phyloP scores from a whole-genome alignment of 2,797 vertebrate genomes.

The Holocentrus rufus region DNA sequence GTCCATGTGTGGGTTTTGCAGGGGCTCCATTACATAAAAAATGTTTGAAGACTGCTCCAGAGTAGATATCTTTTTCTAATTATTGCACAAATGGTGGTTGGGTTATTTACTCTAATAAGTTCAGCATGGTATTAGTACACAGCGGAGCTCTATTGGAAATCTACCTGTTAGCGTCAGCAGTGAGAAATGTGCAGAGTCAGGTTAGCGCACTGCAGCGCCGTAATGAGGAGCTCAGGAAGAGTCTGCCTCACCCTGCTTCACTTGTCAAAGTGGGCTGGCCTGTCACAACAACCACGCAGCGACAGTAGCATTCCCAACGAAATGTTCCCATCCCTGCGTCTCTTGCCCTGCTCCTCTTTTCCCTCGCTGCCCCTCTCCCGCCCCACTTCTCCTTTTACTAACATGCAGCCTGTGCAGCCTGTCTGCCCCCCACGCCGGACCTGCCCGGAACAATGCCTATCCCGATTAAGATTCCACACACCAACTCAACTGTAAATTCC shows the following conservation, averaged over 20 bases:
- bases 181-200: background rate
- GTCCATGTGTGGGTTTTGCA: too few species aligned
- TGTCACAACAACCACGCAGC: constrained; percentile 43
- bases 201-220: background rate
- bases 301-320: constrained; percentile 39
- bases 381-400: constrained; percentile 30
- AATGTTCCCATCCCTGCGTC: constrained; percentile 46
- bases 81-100: too few species aligned
- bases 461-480: constrained; percentile 83
- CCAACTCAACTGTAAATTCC: constrained; percentile 84
- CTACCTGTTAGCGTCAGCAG: background rate
- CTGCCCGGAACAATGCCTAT: constrained; percentile 74
- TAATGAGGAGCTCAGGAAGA: constrained; percentile 13
- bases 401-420: constrained; percentile 50
- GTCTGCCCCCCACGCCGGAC: constrained; percentile 72
- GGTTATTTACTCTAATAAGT: too few species aligned
- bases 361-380: background rate
- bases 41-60: too few species aligned
- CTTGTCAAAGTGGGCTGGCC: constrained; percentile 4
- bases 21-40: too few species aligned
- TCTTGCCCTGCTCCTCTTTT: constrained; percentile 6
- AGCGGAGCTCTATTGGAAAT: background rate
- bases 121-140: too few species aligned
- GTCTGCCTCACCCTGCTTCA: background rate
- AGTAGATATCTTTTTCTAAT: too few species aligned